Evolutionary conservation across 2,888 invertebrate species (phyloP).

Genomic region (Drosophila merina): DNA sequence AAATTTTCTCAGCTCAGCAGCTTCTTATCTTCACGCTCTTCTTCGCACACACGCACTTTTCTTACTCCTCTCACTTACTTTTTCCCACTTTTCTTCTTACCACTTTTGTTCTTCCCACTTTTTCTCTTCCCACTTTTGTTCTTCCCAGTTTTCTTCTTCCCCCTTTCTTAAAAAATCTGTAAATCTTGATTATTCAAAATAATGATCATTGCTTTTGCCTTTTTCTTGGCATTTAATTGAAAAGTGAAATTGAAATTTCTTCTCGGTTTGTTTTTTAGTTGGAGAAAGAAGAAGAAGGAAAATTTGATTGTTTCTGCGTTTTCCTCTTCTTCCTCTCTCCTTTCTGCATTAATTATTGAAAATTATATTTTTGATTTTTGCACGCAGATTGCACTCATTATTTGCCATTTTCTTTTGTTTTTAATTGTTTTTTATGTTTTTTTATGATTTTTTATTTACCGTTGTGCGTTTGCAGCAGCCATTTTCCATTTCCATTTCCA

Average conservation of each 20-base stretch:
- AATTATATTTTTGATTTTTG: slow-evolving; percentile 47
- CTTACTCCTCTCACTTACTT: too few relatives aligned
- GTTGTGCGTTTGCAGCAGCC: slow-evolving; percentile 18
- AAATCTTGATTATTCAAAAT: slow-evolving; percentile 2
- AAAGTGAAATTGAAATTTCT: slow-evolving; percentile 72
- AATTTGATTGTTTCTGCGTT: slow-evolving; percentile 16
- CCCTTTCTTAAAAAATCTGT: too few relatives aligned
- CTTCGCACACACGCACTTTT: neutral
- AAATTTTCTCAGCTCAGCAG: neutral
- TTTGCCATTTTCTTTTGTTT: slow-evolving; percentile 36
- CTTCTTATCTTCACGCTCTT: neutral
- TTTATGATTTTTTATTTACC: neutral
- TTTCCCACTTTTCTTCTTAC: too few relatives aligned
- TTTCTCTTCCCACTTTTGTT: too few relatives aligned
- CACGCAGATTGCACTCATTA: slow-evolving; percentile 37
- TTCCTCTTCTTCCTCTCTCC: slow-evolving; percentile 13
- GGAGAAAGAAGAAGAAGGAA: neutral
- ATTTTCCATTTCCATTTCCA: slow-evolving; percentile 6
- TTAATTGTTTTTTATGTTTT: slow-evolving; percentile 20
- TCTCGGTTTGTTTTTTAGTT: neutral
- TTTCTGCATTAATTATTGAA: slow-evolving; percentile 58
- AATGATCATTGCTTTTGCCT: slow-evolving; percentile 1
- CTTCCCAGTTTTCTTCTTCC: too few relatives aligned
- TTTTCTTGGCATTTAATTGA: slow-evolving; percentile 59
- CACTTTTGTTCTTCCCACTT: too few relatives aligned